Evolutionary conservation across 2,888 invertebrate genomes (phyloP).

Genomic region (Dasysyrphus albostriatus): DNA sequence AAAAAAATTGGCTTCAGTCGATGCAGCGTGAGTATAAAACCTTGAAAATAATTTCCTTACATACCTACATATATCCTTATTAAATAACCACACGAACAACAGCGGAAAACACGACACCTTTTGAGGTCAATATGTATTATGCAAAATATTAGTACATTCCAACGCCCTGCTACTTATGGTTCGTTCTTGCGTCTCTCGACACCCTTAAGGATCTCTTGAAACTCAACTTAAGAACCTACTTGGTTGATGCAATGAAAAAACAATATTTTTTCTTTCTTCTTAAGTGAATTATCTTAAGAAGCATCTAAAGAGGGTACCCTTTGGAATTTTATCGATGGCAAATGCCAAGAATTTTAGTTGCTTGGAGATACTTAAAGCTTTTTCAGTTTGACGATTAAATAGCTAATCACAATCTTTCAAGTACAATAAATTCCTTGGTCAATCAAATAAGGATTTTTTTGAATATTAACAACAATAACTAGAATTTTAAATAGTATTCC

Average conservation of each 20-base stretch:
- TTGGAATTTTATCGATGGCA: slow-evolving; percentile 52
- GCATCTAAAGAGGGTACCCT: slow-evolving; percentile 53
- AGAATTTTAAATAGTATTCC: slow-evolving; percentile 5
- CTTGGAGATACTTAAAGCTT: slow-evolving; percentile 22
- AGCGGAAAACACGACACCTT: neutral
- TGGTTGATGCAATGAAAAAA: slow-evolving; percentile 28
- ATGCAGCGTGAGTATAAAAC: slow-evolving; percentile 83
- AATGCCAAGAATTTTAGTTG: slow-evolving; percentile 28
- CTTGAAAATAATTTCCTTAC: slow-evolving; percentile 17
- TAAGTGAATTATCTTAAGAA: slow-evolving; percentile 70
- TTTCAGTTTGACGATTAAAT: neutral
- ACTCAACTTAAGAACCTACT: slow-evolving; percentile 52
- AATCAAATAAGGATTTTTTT: slow-evolving; percentile 2
- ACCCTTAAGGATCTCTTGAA: slow-evolving; percentile 43
- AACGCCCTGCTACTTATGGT: slow-evolving; percentile 35
- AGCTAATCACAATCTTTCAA: neutral
- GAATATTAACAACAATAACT: slow-evolving; percentile 24
- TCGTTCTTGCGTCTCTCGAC: slow-evolving; percentile 34
- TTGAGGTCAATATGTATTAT: slow-evolving; percentile 28
- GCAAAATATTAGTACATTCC: slow-evolving; percentile 45
- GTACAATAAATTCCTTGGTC: neutral
- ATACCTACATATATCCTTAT: slow-evolving; percentile 6
- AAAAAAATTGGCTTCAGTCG: slow-evolving; percentile 82
- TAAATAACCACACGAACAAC: slow-evolving; percentile 5
- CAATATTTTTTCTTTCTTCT: slow-evolving; percentile 49